Conservation (phyloP, 2,797 vertebrate species). For the Galagoides demidoff region DNA sequence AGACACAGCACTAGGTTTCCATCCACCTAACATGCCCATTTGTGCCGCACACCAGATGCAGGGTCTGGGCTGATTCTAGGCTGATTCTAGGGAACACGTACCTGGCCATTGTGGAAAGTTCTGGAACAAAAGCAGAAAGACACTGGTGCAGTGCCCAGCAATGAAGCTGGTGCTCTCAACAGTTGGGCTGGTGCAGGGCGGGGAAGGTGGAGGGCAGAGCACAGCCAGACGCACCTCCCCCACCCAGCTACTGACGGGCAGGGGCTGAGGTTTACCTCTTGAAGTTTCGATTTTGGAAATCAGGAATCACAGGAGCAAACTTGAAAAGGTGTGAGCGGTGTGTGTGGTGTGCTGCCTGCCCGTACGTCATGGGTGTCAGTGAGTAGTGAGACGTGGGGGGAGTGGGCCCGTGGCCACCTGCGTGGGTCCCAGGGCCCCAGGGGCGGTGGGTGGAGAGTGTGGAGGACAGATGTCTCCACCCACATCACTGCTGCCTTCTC, state of each 20-base stretch:
- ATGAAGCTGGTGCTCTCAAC: too few relatives aligned
- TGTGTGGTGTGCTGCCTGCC: neutral
- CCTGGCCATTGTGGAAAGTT: neutral
- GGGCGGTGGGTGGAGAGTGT: neutral
- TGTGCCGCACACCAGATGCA: too few relatives aligned
- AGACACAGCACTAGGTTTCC: neutral
- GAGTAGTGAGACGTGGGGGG: accelerated
- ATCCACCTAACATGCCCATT: neutral
- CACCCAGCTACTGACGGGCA: too few relatives aligned
- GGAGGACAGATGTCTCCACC: neutral
- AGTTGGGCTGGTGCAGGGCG: too few relatives aligned
- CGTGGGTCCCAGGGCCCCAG: neutral
- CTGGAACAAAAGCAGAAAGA: neutral
- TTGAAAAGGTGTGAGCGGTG: neutral
- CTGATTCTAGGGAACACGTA: too few relatives aligned
- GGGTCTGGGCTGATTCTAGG: neutral
- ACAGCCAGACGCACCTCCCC: too few relatives aligned
- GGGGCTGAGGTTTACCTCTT: neutral
- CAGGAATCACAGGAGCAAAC: neutral
- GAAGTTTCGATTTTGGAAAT: neutral
- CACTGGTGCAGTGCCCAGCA: too few relatives aligned
- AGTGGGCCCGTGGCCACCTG: neutral
- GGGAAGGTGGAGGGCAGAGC: too few relatives aligned
- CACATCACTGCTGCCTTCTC: neutral
- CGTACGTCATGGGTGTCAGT: neutral